Conservation (phyloP, 2,888 invertebrate genomes). For the Euproctis similis region DNA sequence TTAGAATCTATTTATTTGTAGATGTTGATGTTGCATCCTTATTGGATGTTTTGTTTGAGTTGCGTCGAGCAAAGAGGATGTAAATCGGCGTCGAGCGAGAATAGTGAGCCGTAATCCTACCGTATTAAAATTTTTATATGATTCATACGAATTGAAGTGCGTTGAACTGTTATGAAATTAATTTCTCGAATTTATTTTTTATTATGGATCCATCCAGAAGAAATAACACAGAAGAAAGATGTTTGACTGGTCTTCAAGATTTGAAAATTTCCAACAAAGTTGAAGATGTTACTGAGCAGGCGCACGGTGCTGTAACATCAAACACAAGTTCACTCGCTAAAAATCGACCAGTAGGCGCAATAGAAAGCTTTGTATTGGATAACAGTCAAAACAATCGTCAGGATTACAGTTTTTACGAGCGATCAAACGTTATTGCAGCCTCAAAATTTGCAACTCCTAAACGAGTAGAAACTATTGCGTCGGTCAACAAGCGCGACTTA, state of each 20-base stretch:
- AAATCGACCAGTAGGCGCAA: slow-evolving; percentile 77
- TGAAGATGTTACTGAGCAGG: slow-evolving; percentile 69
- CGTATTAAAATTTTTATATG: no score
- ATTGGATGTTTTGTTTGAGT: no score
- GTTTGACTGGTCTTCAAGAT: slow-evolving; percentile 68
- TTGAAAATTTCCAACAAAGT: slow-evolving; percentile 70
- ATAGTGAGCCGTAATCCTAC: no score
- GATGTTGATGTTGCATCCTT: no score
- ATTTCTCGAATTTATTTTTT: slow-evolving; percentile 1
- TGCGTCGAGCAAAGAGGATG: no score
- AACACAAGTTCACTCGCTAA: slow-evolving; percentile 58
- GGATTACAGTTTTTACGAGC: slow-evolving; percentile 76
- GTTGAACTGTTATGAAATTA: slow-evolving; percentile 9
- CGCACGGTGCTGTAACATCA: slow-evolving; percentile 57
- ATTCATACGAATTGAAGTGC: slow-evolving; percentile 38
- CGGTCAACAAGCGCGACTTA: slow-evolving; percentile 60
- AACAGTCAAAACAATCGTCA: slow-evolving; percentile 62
- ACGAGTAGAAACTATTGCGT: slow-evolving; percentile 79
- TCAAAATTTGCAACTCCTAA: slow-evolving; percentile 87
- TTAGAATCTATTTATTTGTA: no score
- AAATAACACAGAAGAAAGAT: slow-evolving; percentile 61
- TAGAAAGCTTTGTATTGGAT: slow-evolving; percentile 79
- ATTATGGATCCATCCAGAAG: slow-evolving; percentile 61
- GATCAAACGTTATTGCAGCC: slow-evolving; percentile 84
- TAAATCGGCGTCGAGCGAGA: no score